Percentiles rank a stretch among this genome's conserved stretches.
These are phyloP conservation scores for Engraulis encrasicolus DNA, from an alignment of 2,113 vertebrate genomes.

Conservation along the genomic window DNA sequence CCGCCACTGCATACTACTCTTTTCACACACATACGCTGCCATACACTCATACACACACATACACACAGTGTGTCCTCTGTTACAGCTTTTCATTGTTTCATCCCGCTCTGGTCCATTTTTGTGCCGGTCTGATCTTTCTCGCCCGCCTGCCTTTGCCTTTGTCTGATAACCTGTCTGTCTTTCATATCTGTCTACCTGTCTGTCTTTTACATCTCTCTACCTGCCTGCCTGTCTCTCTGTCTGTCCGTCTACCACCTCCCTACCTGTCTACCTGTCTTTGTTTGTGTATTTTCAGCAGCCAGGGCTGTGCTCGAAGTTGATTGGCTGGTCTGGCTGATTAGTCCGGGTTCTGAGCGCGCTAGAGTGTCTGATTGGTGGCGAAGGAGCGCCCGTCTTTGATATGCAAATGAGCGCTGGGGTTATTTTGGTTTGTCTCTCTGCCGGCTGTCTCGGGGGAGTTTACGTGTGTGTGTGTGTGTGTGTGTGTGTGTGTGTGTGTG, in stretches of 20 bases:
- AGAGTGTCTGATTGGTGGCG: background rate
- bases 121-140: too few species aligned
- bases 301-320: background rate
- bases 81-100: background rate
- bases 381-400: background rate
- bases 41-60: too few species aligned
- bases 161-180: background rate
- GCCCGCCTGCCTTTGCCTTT: too few species aligned
- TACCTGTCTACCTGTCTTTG: background rate
- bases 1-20: too few species aligned
- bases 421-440: conserved; percentile 42
- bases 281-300: background rate
- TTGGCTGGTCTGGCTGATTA: background rate
- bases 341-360: background rate
- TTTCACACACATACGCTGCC: background rate
- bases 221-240: background rate
- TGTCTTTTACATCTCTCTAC: background rate
- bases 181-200: background rate
- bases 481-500: background rate
- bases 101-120: background rate
- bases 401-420: background rate
- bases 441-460: conserved; percentile 53
- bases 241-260: too few species aligned
- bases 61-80: too few species aligned
- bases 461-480: background rate